phyloP scores from a whole-genome alignment of 2,888 invertebrate genomes.

The Thysanoteuthis rhombus region DNA sequence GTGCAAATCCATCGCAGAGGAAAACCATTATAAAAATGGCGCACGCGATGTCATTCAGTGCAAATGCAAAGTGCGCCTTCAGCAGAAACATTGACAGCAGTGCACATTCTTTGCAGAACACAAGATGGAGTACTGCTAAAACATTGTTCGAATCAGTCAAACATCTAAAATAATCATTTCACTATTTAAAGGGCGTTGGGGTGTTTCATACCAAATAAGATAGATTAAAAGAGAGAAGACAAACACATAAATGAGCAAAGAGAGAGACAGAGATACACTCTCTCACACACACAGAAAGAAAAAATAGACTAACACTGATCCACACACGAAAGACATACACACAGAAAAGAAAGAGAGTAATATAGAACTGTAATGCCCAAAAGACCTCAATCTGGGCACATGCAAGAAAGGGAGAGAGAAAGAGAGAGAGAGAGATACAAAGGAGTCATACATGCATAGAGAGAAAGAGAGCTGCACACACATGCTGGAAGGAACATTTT shows the following conservation, averaged over 20 bases:
- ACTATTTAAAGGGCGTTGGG: background rate
- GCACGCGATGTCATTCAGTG: background rate
- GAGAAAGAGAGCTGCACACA: background rate
- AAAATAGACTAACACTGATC: too few species aligned
- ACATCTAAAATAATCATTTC: background rate
- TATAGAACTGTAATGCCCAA: too few species aligned
- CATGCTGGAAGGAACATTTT: background rate
- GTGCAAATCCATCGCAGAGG: conserved; percentile 12
- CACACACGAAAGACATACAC: too few species aligned
- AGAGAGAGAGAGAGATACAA: background rate
- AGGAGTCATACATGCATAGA: background rate
- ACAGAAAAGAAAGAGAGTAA: too few species aligned
- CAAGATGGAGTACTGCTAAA: background rate
- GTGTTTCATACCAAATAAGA: background rate
- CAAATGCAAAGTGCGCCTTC: background rate
- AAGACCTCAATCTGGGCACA: background rate
- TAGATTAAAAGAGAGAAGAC: too few species aligned
- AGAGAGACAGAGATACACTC: too few species aligned
- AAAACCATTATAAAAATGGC: background rate
- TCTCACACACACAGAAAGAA: too few species aligned
- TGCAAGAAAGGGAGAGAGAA: background rate
- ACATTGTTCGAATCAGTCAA: background rate
- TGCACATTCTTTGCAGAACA: background rate
- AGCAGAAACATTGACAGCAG: conserved; percentile 12
- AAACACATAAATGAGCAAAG: too few species aligned